Conservation (phyloP, 2,113 vertebrate genomes). For the Tapirus terrestris region DNA sequence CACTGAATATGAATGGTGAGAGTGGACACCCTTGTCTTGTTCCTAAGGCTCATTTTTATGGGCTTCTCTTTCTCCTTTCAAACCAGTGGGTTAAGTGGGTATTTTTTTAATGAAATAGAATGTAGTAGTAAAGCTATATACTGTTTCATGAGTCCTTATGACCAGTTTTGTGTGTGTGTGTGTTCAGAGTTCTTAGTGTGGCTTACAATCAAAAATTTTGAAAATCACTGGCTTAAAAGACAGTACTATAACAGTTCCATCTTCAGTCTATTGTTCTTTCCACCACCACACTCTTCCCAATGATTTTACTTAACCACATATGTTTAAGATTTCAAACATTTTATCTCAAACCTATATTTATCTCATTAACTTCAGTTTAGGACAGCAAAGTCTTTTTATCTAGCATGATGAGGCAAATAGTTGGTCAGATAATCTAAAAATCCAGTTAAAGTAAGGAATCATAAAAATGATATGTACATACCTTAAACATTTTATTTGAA, state of each 20-base stretch:
- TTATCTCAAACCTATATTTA: constrained; percentile 14
- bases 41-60: background rate
- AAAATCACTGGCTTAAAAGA: background rate
- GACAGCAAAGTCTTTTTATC: background rate
- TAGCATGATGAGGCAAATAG: background rate
- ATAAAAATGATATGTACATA: background rate
- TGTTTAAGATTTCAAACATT: background rate
- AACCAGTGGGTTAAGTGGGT: background rate
- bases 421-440: constrained; percentile 21
- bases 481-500: background rate
- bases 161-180: background rate
- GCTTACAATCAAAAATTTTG: background rate
- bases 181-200: background rate
- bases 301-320: background rate
- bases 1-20: background rate
- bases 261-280: background rate
- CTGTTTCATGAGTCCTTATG: background rate
- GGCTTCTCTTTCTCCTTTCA: background rate
- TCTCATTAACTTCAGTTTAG: background rate
- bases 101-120: background rate
- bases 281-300: background rate
- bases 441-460: background rate
- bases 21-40: background rate
- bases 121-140: background rate
- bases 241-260: background rate